Base-by-base conservation (phyloP, 2,888 invertebrate species). In the Apamea epomidion region DNA sequence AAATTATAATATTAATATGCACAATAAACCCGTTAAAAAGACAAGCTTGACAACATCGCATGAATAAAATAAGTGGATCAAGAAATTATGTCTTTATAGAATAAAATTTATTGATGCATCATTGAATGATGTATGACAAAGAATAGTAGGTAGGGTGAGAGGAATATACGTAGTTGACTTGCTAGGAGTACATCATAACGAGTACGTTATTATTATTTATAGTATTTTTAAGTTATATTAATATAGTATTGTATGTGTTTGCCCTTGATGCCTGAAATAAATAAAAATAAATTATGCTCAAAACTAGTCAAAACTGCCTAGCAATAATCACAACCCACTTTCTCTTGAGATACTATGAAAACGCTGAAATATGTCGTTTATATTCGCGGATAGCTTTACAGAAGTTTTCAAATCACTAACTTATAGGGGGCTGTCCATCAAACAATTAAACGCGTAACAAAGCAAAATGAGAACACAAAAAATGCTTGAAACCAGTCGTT, bases 401-500 rank as follows among this genome's bases (percentile, higher is more conserved):
- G 68, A 87, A 76, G 80, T 87, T 87, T 78, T 81, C 67, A 85
- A 86, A 72, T 76, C 45, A 37, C 51, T 75, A 80, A 82, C 79
- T 81, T 82, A 79, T 75, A 81, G 67, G 79, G 72, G 75, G 78
- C 82, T 77, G 75, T 85, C 89, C 90, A 89, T 85, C 78, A 74
- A 88, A 90, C 83, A 88, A 91, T 92, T 92, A 91, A 92, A 92
- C 92, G 82, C 87, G 90, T 92, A 94, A 93, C 92, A 93, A 93
- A 93, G 89, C 91, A 92, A 91, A 94, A 92, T 90, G 87, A 90
- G 90, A 91, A 90, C 89, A 92, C 90, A 93, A 93, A 94, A 94
- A 93, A 90, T 86, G 84, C 85, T 88, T 89, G 89, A 92, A 93
- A 93, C 93, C 91, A 90, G 93, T 93, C 89, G 90, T 93, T 94